Evolutionary conservation across 2,888 invertebrate species (phyloP).

Genomic region (Sinelater perroti): DNA sequence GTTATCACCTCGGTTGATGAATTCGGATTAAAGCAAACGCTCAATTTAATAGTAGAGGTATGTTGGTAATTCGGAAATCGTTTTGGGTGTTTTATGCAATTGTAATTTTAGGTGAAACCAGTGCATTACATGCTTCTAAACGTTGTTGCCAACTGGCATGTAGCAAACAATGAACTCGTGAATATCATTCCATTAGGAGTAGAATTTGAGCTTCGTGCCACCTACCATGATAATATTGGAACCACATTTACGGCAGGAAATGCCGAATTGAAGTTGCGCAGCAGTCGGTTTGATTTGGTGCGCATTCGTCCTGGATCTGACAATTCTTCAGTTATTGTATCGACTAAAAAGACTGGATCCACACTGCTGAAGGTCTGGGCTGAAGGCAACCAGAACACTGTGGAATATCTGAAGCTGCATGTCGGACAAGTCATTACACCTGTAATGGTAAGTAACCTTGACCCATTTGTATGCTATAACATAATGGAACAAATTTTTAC

Average conservation of each 20-base stretch:
- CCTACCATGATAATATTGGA: slow-evolving; percentile 67
- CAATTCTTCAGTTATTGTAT: slow-evolving; percentile 62
- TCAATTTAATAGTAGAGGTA: slow-evolving; percentile 65
- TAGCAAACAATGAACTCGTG: slow-evolving; percentile 45
- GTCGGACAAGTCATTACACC: slow-evolving; percentile 59
- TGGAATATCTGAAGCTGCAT: slow-evolving; percentile 59
- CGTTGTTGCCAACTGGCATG: slow-evolving; percentile 53
- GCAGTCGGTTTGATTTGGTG: slow-evolving; percentile 61
- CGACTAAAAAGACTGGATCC: slow-evolving; percentile 61
- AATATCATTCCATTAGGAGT: slow-evolving; percentile 63
- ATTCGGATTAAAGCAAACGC: slow-evolving; percentile 63
- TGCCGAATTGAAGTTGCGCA: slow-evolving; percentile 60
- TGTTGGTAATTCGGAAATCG: too few species aligned
- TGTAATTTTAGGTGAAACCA: slow-evolving; percentile 57
- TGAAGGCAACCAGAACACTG: slow-evolving; percentile 55
- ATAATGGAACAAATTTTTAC: slow-evolving; percentile 25
- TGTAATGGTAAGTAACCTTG: slow-evolving; percentile 47
- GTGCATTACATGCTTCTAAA: slow-evolving; percentile 61
- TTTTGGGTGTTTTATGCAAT: too few species aligned
- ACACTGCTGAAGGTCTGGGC: slow-evolving; percentile 65
- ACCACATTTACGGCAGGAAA: slow-evolving; percentile 64
- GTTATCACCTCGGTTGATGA: slow-evolving; percentile 63
- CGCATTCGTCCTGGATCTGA: slow-evolving; percentile 59
- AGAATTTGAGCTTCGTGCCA: slow-evolving; percentile 61
- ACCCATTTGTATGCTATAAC: neutral